phyloP scores from a whole-genome alignment of 2,797 vertebrate species.

The Setipinna tenuifilis region DNA sequence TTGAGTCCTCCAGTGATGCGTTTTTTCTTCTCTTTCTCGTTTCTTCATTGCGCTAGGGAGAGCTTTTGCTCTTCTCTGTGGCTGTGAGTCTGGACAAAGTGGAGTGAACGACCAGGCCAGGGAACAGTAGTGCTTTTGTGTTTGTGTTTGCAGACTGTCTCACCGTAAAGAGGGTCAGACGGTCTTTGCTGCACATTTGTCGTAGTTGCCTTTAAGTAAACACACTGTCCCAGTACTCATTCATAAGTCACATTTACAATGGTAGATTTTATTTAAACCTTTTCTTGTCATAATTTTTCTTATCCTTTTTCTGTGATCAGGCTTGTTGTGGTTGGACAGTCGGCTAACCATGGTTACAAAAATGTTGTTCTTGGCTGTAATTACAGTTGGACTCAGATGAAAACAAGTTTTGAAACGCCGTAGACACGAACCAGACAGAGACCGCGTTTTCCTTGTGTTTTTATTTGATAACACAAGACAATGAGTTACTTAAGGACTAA shows the following conservation, averaged over 20 bases:
- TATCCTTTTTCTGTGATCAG: background rate
- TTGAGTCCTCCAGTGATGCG: too few species aligned
- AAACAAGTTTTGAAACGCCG: background rate
- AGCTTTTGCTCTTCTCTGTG: background rate
- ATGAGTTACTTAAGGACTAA: background rate
- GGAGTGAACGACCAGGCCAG: background rate
- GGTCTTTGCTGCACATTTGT: background rate
- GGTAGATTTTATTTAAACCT: background rate
- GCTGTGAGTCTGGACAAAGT: background rate
- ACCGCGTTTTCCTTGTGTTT: background rate
- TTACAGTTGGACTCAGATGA: background rate
- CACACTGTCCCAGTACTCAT: background rate
- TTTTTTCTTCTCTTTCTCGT: background rate
- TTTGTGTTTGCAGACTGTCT: background rate
- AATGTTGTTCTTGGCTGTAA: background rate
- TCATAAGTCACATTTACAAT: background rate
- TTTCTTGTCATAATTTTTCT: background rate
- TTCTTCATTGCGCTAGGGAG: background rate
- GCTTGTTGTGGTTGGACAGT: background rate
- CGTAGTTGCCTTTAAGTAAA: slow-evolving; percentile 3
- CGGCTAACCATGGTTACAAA: background rate
- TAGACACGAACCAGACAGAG: background rate
- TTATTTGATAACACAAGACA: background rate
- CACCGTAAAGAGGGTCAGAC: slow-evolving; percentile 27
- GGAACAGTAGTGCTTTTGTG: slow-evolving; percentile 36